These are phyloP conservation scores for Pristionchus entomophagus DNA, from an alignment of 2,888 invertebrate genomes.

Conservation along the genomic window DNA sequence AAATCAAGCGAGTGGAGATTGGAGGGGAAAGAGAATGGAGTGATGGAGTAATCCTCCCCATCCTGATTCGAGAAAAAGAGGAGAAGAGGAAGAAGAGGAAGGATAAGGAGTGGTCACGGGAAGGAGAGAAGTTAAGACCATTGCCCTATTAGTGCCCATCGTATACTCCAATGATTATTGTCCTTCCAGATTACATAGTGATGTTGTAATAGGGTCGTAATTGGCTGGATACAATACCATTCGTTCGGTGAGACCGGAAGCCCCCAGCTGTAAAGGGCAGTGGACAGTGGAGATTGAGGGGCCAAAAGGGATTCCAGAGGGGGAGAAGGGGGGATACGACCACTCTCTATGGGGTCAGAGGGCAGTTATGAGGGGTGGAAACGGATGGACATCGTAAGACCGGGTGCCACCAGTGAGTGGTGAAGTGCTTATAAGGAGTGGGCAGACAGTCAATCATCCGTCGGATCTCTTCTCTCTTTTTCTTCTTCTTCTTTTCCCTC, in stretches of 20 bases:
- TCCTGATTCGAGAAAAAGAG: neutral
- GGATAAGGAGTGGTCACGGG: constrained; percentile 20
- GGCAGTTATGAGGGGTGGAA: neutral
- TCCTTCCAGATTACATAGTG: neutral
- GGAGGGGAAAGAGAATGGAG: constrained; percentile 6
- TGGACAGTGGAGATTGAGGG: neutral
- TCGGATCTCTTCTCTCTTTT: neutral
- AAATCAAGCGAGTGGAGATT: neutral
- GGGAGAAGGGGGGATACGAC: neutral
- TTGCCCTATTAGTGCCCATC: neutral
- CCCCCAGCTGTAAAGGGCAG: neutral
- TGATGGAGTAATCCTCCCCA: constrained; percentile 33
- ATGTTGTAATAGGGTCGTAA: neutral
- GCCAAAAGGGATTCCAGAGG: too few relatives aligned
- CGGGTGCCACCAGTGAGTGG: neutral
- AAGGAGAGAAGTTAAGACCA: neutral
- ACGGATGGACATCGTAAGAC: neutral
- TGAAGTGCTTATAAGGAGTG: neutral
- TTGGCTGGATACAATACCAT: neutral
- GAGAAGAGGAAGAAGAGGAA: too few relatives aligned
- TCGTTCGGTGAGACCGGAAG: neutral
- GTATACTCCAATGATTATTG: too few relatives aligned
- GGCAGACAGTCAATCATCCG: neutral
- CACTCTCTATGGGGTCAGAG: neutral
- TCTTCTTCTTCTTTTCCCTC: neutral